Evolutionary conservation across 35 echinoderm and acorn worm genomes (phyloP).

Genomic region (Eucidaris tribuloides): DNA sequence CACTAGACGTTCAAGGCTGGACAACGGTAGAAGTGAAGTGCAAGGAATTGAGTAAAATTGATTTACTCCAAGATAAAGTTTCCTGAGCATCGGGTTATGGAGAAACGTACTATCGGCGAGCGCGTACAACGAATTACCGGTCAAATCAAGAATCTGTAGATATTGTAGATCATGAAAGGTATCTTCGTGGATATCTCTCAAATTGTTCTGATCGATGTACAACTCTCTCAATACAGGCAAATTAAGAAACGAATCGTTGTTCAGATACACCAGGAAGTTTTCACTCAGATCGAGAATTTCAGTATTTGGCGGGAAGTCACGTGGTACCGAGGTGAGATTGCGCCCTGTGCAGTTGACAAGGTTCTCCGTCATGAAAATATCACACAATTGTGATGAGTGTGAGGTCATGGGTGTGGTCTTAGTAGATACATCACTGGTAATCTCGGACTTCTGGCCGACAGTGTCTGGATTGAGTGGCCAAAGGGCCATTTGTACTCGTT

Average conservation of each 20-base stretch:
- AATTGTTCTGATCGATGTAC: not conserved
- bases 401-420: no score
- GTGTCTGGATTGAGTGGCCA: no score
- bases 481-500: no score
- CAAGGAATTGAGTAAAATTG: not conserved
- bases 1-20: not conserved
- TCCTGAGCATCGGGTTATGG: not conserved
- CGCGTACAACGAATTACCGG: not conserved
- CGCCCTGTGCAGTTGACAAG: not conserved
- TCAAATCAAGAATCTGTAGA: not conserved
- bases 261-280: not conserved
- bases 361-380: not conserved
- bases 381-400: no score
- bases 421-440: no score
- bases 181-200: not conserved
- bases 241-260: not conserved
- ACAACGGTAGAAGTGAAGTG: not conserved
- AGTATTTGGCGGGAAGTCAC: not conserved
- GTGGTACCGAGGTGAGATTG: not conserved
- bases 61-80: not conserved
- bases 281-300: not conserved
- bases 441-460: no score
- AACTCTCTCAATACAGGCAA: not conserved
- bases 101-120: not conserved
- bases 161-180: not conserved